A percentile compares a stretch with the other conserved stretches of the same genome.
Evolutionary conservation across 2,113 vertebrate genomes (phyloP).

Genomic region (Anhinga anhinga): DNA sequence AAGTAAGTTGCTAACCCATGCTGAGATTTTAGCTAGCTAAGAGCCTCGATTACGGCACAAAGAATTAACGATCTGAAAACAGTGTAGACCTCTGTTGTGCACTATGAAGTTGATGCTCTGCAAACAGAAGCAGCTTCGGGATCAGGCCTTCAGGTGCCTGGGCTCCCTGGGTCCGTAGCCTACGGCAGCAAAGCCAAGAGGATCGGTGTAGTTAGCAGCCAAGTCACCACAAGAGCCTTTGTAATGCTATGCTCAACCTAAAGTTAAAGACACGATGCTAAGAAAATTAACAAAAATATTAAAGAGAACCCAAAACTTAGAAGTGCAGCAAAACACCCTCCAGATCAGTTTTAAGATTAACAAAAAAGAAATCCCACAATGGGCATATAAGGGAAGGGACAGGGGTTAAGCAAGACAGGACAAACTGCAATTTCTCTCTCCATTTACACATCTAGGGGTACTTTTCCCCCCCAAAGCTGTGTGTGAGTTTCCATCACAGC

Average conservation of each 20-base stretch:
- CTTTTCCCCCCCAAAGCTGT: neutral
- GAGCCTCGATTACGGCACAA: neutral
- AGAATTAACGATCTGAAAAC: neutral
- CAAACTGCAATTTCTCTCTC: neutral
- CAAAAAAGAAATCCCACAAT: neutral
- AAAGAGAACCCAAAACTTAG: neutral
- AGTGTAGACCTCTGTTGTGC: neutral
- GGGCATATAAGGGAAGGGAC: neutral
- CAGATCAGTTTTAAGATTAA: neutral
- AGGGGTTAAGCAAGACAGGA: neutral
- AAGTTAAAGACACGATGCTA: neutral
- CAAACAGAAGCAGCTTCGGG: neutral
- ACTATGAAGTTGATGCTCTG: neutral
- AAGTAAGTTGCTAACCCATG: neutral
- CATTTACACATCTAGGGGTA: neutral
- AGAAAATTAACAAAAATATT: neutral
- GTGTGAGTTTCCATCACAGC: neutral
- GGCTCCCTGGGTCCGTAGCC: neutral
- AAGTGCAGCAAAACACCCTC: neutral
- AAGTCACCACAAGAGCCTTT: neutral
- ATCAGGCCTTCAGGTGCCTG: neutral
- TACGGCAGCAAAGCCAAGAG: neutral
- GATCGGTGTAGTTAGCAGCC: accelerated
- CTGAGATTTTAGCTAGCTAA: neutral
- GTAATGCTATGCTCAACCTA: neutral